Evolutionary conservation across 2,888 invertebrate species (phyloP).

Genomic region (Antitype chi): DNA sequence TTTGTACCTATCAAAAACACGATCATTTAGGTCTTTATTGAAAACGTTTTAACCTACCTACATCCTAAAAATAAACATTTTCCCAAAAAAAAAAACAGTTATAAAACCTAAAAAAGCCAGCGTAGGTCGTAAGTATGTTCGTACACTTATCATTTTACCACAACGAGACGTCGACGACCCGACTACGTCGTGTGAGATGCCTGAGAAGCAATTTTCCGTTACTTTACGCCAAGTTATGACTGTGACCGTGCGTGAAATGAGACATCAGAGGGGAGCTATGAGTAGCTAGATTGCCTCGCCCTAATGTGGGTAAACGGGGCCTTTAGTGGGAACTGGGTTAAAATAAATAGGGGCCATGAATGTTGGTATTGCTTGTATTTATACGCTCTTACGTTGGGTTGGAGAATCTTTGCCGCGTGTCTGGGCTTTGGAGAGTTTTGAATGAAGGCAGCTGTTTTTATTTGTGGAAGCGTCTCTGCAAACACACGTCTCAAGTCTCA

Average conservation of each 20-base stretch:
- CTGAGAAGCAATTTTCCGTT: conserved; percentile 71
- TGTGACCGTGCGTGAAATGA: conserved; percentile 70
- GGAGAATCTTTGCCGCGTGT: background rate
- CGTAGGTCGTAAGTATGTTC: conserved; percentile 41
- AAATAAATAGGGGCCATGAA: conserved; percentile 36
- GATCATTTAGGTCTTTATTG: background rate
- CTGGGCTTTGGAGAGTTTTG: conserved; percentile 17
- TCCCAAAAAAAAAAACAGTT: background rate
- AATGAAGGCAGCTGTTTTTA: conserved; percentile 19
- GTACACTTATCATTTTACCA: conserved; percentile 50
- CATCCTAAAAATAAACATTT: conserved; percentile 10
- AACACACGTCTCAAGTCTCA: background rate
- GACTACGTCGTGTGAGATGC: conserved; percentile 58
- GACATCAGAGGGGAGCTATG: conserved; percentile 62
- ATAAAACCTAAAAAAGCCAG: conserved; percentile 10
- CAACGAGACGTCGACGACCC: conserved; percentile 43
- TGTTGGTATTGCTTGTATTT: conserved; percentile 17
- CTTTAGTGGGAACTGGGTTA: conserved; percentile 51
- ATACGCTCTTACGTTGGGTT: conserved; percentile 1
- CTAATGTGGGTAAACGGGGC: conserved; percentile 48
- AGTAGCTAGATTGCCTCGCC: conserved; percentile 61
- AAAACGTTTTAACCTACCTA: background rate
- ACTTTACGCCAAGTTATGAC: conserved; percentile 69
- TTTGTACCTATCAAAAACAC: background rate
- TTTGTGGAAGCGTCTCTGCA: conserved; percentile 18